These are phyloP conservation scores for Bagarius yarrelli DNA, from an alignment of 2,113 vertebrate genomes.

Conservation along the genomic window DNA sequence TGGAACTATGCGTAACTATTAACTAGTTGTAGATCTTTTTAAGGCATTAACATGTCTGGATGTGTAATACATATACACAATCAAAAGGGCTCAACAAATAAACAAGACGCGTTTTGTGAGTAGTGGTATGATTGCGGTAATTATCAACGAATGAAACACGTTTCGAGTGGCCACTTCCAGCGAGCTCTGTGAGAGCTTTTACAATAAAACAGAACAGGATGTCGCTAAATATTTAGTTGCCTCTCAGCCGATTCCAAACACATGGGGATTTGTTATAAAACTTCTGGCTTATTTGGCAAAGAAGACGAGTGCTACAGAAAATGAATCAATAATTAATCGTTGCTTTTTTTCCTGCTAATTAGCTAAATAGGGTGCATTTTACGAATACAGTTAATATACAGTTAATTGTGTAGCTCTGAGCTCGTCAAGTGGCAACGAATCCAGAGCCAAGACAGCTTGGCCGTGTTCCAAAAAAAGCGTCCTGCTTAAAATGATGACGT, in stretches of 20 bases:
- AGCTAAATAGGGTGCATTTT: not conserved
- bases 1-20: too few relatives aligned
- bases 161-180: constrained; percentile 7
- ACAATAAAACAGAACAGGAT: not conserved
- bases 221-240: not conserved
- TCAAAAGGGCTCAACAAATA: too few relatives aligned
- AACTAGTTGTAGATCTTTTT: too few relatives aligned
- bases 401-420: not conserved
- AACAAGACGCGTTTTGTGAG: too few relatives aligned
- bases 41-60: too few relatives aligned
- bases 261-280: not conserved
- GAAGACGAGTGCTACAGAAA: not conserved
- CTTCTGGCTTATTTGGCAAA: not conserved
- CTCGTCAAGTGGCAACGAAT: not conserved
- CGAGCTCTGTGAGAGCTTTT: not conserved
- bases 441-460: not conserved
- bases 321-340: not conserved
- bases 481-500: not conserved
- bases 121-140: not conserved
- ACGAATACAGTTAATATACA: not conserved
- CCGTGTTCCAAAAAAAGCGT: not conserved
- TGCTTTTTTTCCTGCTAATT: not conserved
- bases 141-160: not conserved
- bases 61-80: too few relatives aligned
- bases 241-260: not conserved